A percentile compares a stretch with the other conserved stretches of the same genome.
Evolutionary conservation across 2,113 vertebrate genomes (phyloP).

Genomic region (Lutjanus erythropterus): DNA sequence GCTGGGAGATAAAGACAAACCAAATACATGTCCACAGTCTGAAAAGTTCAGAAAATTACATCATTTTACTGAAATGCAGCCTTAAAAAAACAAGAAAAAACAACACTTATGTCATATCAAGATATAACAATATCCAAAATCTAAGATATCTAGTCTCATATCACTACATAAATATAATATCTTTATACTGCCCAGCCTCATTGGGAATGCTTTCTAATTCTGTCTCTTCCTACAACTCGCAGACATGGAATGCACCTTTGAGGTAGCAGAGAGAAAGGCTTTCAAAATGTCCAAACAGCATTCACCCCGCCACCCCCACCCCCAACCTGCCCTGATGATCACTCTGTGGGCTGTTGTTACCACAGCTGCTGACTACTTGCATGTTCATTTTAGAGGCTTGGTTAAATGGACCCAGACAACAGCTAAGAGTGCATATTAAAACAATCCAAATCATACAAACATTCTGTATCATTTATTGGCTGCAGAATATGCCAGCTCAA

Average conservation of each 20-base stretch:
- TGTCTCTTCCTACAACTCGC: neutral
- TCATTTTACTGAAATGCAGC: no score
- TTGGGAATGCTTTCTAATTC: no score
- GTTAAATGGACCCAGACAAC: neutral
- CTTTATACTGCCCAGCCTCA: no score
- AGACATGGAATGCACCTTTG: neutral
- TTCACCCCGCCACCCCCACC: neutral
- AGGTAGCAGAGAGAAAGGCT: neutral
- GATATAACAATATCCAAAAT: no score
- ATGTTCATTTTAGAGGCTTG: constrained; percentile 8
- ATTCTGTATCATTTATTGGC: neutral
- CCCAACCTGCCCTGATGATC: neutral
- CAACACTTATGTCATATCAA: no score
- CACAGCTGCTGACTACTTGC: neutral
- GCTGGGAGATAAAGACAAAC: no score
- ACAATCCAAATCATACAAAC: neutral
- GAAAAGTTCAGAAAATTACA: no score
- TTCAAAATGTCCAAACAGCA: neutral
- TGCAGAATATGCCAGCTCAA: neutral
- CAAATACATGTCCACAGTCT: no score
- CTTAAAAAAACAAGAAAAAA: no score
- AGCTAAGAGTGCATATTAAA: neutral
- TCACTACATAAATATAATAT: no score
- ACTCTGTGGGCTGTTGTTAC: neutral
- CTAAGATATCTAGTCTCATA: no score